Base-by-base conservation (phyloP, 2,113 vertebrate genomes). In the Carassius gibelio region DNA sequence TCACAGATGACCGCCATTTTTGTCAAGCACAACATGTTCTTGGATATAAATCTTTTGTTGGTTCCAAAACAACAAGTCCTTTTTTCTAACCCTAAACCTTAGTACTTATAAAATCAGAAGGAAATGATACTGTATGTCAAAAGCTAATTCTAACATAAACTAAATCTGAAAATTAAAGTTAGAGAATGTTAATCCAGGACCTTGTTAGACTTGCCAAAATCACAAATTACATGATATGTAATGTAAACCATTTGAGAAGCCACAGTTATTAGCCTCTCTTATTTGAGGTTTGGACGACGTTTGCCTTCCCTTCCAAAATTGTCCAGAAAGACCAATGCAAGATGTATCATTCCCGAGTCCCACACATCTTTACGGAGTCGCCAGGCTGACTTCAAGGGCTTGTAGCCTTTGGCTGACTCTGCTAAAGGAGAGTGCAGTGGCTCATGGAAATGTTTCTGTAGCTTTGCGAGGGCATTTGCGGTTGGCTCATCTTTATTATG, bases 201-300 rank as follows among this genome's bases (percentile, higher is more conserved):
- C 42, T 19, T 26, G 13, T 75, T 50, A 2, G 3, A 36, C 26
- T 68, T 68, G 62, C 10, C 62, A 66, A 8, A 17, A 34, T 68
- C 30, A 36, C 66, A 68, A 30, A 23, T 75, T 4, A 1, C 45
- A 34, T 50, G 62, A 52, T 30, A 68, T 68, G 6, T 55, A 59
- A 17, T 68, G 26, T 11, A 38, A 69, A 48, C 80, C 15, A 9
- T 36, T 71, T 9, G 45, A 69, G 26, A 21, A 72, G 50, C 81
- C 30, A 1, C 48, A 57, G 10, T 55, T 9, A 55, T 59, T 55
- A 72, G 30, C 21, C 21, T 8, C 68, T 15, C 13, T 72, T 59
- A 64, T 71, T 84, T 87, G 82, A n/a, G 86, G 57, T 36, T 76
- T 52, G 38, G 48, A 81, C n/a, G 6, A 26, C 48, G 38, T 74